Base-by-base conservation (phyloP, 2,113 vertebrate genomes). In the Pangasianodon gigas region DNA sequence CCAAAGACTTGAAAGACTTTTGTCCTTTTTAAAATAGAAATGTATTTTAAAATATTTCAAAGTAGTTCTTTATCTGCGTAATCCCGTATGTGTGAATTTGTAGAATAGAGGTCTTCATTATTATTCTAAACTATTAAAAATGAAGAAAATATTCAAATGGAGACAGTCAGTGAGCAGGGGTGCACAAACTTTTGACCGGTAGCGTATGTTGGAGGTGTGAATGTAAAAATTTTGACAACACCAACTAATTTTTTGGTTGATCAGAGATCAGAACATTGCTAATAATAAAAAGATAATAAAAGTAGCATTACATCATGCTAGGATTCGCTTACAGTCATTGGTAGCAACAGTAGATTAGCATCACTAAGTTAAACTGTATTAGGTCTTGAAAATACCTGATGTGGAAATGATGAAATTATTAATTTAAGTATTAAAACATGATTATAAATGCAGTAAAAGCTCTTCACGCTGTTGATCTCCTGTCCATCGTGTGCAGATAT, bases 401-500 rank as follows among this genome's bases (percentile, higher is more conserved):
- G 11, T 54, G 52, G 52, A 54, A 54, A 54, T 54, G 51, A 51
- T 9, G 48, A 52, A 52, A 52, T 52, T 10, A 52, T 52, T 51
- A 8, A 51, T 51, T 51, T 51, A 51, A 51, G 9, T 51, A 11
- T 51, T 51, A 52, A 52, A 52, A 11, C 1, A 11, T 13, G 51
- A 46, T 46, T 46, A 46, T 46, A 46, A 46, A 46, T 46, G 46
- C 46, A 46, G 26, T 65, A 4, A 18, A 37, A 44, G 11, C 24
- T 26, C 3, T 26, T 79, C 44, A 60, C 37, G 67, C 29, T 62
- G 80, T 1, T 82, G 46, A 46, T 77, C 32, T 67, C 6, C 67
- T 54, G 82, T 91, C 86, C 16, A 24, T 87, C 62, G 51, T 91
- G 60, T 56, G 37, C 93, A 99, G 98, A 99, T 32, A 96, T 97